Base-by-base conservation (phyloP, 2,888 invertebrate species). In the Lutraria lutraria region DNA sequence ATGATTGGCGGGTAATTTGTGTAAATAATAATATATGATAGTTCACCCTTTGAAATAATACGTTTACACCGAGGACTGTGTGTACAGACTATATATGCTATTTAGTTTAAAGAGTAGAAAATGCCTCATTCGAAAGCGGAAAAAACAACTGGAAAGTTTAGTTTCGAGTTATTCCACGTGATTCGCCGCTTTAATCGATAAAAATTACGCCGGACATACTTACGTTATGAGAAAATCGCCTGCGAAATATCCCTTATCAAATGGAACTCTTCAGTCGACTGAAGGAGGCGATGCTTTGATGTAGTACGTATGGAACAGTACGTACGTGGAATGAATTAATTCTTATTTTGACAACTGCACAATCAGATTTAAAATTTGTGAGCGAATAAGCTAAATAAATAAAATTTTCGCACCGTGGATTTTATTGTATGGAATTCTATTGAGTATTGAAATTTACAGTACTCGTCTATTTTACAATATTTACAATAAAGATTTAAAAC, bases 141-240 rank as follows among this genome's bases (percentile, higher is more conserved):
- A n/a, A n/a, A n/a, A n/a, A n/a, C n/a, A n/a, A n/a, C n/a, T 43
- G 43, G 8, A 43, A 43, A 8, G 2, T 43, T 43, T 43, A 2
- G 8, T 68, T 25, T 68, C 63, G 25, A 25, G n/a, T 8, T 25
- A 68, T 76, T 76, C 31, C 16, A 76, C 19, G 76, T 19, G 76
- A 76, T 2, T 31, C 34, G 76, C 34, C 76, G 34, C 76, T 76
- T 76, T 76, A 76, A 76, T 76, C 76, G 19, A 76, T 76, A 76
- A 31, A 25, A 34, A 31, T 76, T 8, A 31, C 31, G 19, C 31
- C 31, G 76, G 34, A 31, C 76, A 76, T 76, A 76, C 34, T 3
- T 31, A 34, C 76, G 76, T 15, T 72, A 63, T 4, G 29, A 31
- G 31, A 15, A 72, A 72, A 72, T 19, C 25, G 63, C 25, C 12